Base-by-base conservation (phyloP, 2,888 invertebrate genomes). In the Ennomos quercinarius region DNA sequence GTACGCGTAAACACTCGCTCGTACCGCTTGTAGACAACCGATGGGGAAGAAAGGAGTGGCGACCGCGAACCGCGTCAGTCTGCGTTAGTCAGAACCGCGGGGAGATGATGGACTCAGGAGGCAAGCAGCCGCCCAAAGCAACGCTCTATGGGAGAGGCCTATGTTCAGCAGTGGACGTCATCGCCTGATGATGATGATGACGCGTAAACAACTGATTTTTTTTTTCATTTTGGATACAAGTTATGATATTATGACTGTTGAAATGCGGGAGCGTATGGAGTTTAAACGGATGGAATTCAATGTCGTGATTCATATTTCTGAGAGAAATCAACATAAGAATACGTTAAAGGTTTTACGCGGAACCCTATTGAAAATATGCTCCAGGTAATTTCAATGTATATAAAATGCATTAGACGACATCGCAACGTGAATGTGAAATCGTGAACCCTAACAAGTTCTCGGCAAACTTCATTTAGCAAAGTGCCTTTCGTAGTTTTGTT, bases 381-480 rank as follows among this genome's bases (percentile, higher is more conserved):
- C 9, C 43, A 40, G 37, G 35, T 40, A 35, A 35, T 43, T 12
- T n/a, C 8, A 37, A 40, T 35, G 37, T 12, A 43, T 41, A 51
- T 47, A 34, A 38, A 46, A 37, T 44, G 12, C 17, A 46, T 34
- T 41, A 39, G 37, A 39, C 39, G 13, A 46, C 11, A 39, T 48
- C n/a, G 13, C 17, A 27, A 34, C 46, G 8, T 39, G 17, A 17
- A 17, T 17, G 17, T 9, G 13, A 37, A 47, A 12, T 37, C 13
- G 17, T 9, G 13, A 37, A 47, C 27, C 37, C 13, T 43, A 37
- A 44, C 48, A 39, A 48, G 13, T 44, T 44, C 52, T 43, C 27
- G 10, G 34, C 13, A 41, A 47, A 52, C 36, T 59, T 53, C 36
- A 59, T 59, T 41, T 17, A 46, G 37, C 53, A 44, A 49, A 59